Evolutionary conservation across 2,888 invertebrate species (phyloP).

Genomic region (Gastrophysa polygoni): DNA sequence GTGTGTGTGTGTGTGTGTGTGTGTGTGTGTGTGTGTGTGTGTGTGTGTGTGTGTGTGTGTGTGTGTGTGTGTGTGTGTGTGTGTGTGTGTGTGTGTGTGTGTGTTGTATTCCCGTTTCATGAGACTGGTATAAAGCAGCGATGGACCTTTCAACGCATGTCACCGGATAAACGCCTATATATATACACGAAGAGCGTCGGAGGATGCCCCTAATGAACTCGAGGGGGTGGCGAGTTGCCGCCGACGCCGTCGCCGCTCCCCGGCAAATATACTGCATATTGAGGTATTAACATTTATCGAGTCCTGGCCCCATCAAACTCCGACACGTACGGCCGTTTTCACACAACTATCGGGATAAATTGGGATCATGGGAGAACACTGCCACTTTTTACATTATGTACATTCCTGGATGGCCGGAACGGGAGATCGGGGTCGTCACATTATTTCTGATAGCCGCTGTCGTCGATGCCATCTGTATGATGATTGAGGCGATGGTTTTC

Average conservation of each 20-base stretch:
- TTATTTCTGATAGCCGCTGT: conserved; percentile 7
- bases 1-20: too few relatives aligned
- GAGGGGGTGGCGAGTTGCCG: conserved; percentile 22
- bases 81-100: too few relatives aligned
- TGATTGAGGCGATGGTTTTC: neutral
- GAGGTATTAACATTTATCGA: conserved; percentile 59
- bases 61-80: too few relatives aligned
- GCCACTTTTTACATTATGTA: conserved; percentile 27
- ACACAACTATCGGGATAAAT: conserved; percentile 45
- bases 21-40: too few relatives aligned
- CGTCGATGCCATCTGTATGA: neutral
- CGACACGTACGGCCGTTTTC: conserved; percentile 46
- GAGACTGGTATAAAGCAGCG: neutral
- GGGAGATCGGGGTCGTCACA: neutral
- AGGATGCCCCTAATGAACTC: conserved; percentile 23
- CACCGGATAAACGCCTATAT: conserved; percentile 9
- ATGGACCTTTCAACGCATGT: conserved; percentile 8
- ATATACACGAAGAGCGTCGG: conserved; percentile 4
- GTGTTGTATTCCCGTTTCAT: neutral
- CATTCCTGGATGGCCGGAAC: conserved; percentile 8
- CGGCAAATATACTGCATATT: conserved; percentile 59
- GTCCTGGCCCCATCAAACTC: conserved; percentile 44
- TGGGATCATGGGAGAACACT: conserved; percentile 38
- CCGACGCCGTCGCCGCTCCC: conserved; percentile 38
- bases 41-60: too few relatives aligned